phyloP scores from a whole-genome alignment of 2,888 invertebrate genomes.

The Muschampia staudingeri region DNA sequence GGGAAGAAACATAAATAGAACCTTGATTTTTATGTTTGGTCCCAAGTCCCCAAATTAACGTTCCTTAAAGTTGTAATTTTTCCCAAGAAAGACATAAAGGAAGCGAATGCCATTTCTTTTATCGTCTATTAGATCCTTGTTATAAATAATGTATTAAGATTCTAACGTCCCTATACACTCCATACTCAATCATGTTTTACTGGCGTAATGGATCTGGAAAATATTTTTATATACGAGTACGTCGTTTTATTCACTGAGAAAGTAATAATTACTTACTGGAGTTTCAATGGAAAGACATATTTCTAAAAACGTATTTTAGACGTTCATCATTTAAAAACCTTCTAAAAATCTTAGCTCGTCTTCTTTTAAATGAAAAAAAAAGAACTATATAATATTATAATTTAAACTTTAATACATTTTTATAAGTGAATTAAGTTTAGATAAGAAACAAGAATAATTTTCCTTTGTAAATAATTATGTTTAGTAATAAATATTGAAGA shows the following conservation, averaged over 20 bases:
- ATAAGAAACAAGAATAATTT: neutral
- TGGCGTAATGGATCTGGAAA: constrained; percentile 48
- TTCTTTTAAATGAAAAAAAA: too few relatives aligned
- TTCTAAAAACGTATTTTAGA: neutral
- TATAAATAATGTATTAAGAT: constrained; percentile 43
- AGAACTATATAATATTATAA: too few relatives aligned
- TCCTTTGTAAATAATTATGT: neutral
- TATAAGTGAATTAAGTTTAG: too few relatives aligned
- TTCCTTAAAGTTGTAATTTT: constrained; percentile 44
- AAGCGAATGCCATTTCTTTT: constrained; percentile 43
- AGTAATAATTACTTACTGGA: neutral
- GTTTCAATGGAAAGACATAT: constrained; percentile 27
- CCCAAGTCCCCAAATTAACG: constrained; percentile 43
- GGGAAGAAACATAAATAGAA: constrained; percentile 32
- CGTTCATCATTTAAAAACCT: too few relatives aligned
- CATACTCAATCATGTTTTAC: constrained; percentile 42
- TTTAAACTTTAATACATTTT: too few relatives aligned
- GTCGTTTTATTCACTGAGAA: constrained; percentile 45
- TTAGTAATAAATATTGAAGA: neutral
- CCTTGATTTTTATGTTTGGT: constrained; percentile 46
- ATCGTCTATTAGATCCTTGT: constrained; percentile 33
- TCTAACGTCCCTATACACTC: constrained; percentile 39
- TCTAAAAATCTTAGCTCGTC: too few relatives aligned
- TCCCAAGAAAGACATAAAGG: constrained; percentile 41
- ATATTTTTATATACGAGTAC: constrained; percentile 5